Evolutionary conservation across 2,113 vertebrate species (phyloP).

Genomic region (Hymenochirus boettgeri): DNA sequence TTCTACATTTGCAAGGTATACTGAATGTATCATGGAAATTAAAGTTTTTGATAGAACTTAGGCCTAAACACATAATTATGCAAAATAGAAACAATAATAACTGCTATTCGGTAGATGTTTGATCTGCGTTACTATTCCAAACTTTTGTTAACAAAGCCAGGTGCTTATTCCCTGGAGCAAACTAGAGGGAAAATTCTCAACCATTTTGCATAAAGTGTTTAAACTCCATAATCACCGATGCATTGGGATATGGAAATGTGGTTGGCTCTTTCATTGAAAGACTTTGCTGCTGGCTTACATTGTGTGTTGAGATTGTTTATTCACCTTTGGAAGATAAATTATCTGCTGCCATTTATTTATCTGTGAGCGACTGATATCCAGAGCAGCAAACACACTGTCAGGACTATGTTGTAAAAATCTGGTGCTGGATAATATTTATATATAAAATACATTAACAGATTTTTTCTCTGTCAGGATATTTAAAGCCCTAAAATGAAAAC

Average conservation of each 20-base stretch:
- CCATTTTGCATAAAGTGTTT: not conserved
- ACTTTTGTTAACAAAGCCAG: not conserved
- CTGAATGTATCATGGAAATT: no score
- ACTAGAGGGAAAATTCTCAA: not conserved
- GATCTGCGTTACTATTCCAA: not conserved
- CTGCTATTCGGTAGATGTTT: not conserved
- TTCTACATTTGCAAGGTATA: no score
- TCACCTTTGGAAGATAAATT: slow-evolving; percentile 1
- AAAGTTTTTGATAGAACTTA: no score
- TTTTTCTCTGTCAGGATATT: no score
- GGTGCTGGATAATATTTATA: no score
- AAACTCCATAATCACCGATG: not conserved
- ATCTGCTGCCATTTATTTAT: not conserved
- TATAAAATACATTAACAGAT: no score
- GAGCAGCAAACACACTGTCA: not conserved
- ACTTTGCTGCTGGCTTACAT: not conserved
- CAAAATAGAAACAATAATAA: not conserved
- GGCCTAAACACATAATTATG: no score
- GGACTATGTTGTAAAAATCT: no score
- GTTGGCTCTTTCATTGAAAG: not conserved
- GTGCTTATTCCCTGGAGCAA: not conserved
- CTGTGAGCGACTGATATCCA: not conserved
- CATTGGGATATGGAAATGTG: not conserved
- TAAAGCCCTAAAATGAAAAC: no score
- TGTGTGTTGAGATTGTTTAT: not conserved